phyloP scores from a whole-genome alignment of 2,888 invertebrate species.

The Plusia festucae region DNA sequence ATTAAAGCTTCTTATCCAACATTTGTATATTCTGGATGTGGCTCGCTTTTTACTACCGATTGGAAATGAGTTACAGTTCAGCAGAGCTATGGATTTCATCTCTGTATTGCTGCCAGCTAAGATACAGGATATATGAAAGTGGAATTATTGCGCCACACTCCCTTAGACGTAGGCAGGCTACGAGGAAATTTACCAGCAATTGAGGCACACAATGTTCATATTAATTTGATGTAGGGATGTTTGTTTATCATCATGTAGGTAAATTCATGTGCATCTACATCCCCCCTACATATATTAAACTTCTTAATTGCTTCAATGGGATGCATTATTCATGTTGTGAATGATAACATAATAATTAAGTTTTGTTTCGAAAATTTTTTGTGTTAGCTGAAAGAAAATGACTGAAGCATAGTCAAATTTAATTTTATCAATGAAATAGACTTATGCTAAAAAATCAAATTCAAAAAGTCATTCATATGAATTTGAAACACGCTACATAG shows the following conservation, averaged over 20 bases:
- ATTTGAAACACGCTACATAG: too few species aligned
- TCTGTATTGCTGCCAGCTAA: conserved; percentile 45
- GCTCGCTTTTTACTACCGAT: conserved; percentile 62
- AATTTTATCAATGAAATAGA: too few species aligned
- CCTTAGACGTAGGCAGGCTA: conserved; percentile 22
- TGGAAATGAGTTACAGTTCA: conserved; percentile 63
- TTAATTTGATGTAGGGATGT: not conserved
- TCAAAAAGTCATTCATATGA: too few species aligned
- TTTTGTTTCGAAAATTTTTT: too few species aligned
- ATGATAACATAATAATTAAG: too few species aligned
- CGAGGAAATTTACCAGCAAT: conserved; percentile 14
- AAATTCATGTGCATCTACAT: not conserved
- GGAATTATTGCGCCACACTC: conserved; percentile 42
- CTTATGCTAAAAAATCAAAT: too few species aligned
- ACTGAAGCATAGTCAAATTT: too few species aligned
- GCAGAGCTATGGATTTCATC: conserved; percentile 60
- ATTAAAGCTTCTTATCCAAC: conserved; percentile 19
- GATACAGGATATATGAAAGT: conserved; percentile 52
- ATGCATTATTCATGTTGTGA: not conserved
- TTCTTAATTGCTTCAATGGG: not conserved
- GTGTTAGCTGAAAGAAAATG: too few species aligned
- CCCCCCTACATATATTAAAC: too few species aligned
- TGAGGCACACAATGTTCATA: not conserved
- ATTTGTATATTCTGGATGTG: conserved; percentile 23
- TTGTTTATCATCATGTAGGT: not conserved